These are phyloP conservation scores for Rana temporaria DNA, from an alignment of 2,113 vertebrate genomes.

Conservation along the genomic window DNA sequence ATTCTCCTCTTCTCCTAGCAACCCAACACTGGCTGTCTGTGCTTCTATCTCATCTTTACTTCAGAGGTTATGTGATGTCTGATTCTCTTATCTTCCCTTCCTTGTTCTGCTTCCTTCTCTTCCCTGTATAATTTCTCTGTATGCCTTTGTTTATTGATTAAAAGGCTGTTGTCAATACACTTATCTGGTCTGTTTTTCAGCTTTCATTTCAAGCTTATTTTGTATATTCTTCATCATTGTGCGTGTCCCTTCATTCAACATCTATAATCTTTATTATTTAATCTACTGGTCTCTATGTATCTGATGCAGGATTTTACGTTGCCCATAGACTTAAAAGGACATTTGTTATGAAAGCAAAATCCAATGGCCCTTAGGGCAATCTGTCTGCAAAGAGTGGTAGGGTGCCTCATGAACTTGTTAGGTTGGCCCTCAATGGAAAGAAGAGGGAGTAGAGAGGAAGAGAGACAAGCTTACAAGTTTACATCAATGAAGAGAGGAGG, in stretches of 20 bases:
- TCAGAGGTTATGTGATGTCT: constrained; percentile 29
- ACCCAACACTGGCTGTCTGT: constrained; percentile 30
- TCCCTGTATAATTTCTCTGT: constrained; percentile 32
- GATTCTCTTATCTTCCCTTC: constrained; percentile 11
- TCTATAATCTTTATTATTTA: not conserved
- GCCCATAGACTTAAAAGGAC: no score
- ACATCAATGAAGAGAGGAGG: no score
- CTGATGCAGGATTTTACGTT: not conserved
- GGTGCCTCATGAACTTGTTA: no score
- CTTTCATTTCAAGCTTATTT: not conserved
- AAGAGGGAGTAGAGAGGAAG: no score
- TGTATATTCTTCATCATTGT: not conserved
- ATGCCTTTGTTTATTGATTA: constrained; percentile 7
- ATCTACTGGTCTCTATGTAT: not conserved
- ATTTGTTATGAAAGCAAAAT: no score
- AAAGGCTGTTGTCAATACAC: constrained; percentile 1
- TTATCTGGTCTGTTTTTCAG: not conserved
- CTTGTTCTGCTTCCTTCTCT: constrained; percentile 27
- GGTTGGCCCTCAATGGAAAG: no score
- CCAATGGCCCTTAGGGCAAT: no score
- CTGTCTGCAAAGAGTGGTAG: no score
- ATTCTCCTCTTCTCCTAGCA: constrained; percentile 44
- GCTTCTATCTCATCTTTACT: constrained; percentile 43
- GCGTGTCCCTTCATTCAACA: not conserved
- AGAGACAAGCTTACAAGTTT: no score